Evolutionary conservation across 2,113 vertebrate genomes (phyloP), one percentile per base, ranked within the genome.

Genomic region (Sapajus apella): DNA sequence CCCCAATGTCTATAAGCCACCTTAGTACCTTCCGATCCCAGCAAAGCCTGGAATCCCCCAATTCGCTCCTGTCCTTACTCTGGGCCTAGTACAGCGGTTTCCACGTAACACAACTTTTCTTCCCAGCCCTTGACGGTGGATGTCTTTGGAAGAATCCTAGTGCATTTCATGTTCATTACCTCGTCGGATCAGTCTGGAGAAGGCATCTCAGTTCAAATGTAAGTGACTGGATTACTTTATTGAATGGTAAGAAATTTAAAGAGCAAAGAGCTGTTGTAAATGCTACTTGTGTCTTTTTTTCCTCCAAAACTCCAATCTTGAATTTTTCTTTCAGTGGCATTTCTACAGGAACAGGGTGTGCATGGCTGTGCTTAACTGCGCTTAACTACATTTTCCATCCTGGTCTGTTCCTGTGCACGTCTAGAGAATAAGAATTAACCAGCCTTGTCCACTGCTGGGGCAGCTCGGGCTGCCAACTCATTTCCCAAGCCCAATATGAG

Each of bases 201-300:
- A 93, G 70, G 13, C 45, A 40, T 16, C 55, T 66, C 70, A 12
- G 23, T 58, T 94, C 20, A 97, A 92, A 96, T 79, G 47, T 50
- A 73, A 93, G 56, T 94, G 64, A 94, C 30, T 58, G 18, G 50
- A 45, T 40, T 25, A 88, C 64, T 45, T 73, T 43, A 87, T 13
- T 73, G 32, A 86, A 43, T 92, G 55, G 55, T 10, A 82, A 61
- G 68, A 61, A 76, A 13, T 58, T 81, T 86, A 91, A 91, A 84
- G 50, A 83, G 79, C 90, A 87, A 45, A 84, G 61, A 70, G 23
- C 70, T 76, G 3, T 58, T 89, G n/a, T 66, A 84, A 94, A 92
- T 77, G 55, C 70, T 76, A 7, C 76, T 90, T 45, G 21, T 50
- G 55, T 56, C 61, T 83, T 75, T 9, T 12, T 5, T 6, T 8